Conservation (phyloP, 2,113 vertebrate genomes). For the Pelecanus crispus region DNA sequence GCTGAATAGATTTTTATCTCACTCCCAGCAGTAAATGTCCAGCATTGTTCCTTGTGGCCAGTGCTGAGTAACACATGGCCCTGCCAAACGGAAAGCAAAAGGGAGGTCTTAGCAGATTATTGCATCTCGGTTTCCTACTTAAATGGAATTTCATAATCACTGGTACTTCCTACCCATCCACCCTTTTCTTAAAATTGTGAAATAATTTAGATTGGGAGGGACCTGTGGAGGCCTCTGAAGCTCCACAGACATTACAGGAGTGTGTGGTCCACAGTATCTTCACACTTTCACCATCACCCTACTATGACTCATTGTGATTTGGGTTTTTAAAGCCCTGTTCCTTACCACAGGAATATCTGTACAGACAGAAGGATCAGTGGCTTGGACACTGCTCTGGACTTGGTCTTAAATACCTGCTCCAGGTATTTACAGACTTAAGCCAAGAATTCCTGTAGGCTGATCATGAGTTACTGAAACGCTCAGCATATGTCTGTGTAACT, state of each 20-base stretch:
- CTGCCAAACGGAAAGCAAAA: background rate
- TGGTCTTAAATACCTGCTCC: background rate
- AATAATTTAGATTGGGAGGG: background rate
- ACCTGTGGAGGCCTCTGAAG: background rate
- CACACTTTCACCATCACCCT: background rate
- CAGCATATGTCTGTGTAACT: background rate
- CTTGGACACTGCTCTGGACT: background rate
- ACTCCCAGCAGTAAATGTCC: background rate
- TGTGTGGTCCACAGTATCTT: background rate
- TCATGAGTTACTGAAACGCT: background rate
- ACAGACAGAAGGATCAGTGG: background rate
- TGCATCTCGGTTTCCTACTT: background rate
- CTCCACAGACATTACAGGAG: background rate
- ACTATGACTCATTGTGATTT: background rate
- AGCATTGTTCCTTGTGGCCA: background rate
- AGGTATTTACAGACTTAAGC: background rate
- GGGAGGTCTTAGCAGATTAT: background rate
- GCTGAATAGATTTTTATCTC: background rate
- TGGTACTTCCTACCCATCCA: background rate
- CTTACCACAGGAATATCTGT: background rate
- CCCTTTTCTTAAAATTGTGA: background rate
- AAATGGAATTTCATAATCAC: background rate
- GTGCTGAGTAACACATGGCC: background rate
- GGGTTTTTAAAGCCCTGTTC: background rate
- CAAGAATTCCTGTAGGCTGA: background rate